Conservation (phyloP, 2,888 invertebrate species). For the Megaustenia siamemsis region DNA sequence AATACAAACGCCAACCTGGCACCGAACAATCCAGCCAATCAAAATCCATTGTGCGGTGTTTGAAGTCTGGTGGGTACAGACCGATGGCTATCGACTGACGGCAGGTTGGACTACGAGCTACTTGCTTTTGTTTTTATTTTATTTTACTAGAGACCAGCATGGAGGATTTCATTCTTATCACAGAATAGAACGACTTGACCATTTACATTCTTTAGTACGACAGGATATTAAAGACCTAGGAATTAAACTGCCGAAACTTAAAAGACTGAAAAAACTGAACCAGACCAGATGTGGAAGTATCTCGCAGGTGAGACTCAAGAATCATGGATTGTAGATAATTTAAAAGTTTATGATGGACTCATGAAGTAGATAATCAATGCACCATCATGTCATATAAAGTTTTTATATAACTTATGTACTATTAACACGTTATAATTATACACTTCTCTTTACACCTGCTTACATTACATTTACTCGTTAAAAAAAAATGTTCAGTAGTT, state of each 20-base stretch:
- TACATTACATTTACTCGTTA: too few species aligned
- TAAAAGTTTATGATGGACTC: too few species aligned
- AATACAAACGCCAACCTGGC: slow-evolving; percentile 28
- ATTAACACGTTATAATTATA: too few species aligned
- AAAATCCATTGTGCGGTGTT: slow-evolving; percentile 63
- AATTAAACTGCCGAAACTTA: slow-evolving; percentile 75
- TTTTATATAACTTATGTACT: too few species aligned
- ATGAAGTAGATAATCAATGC: too few species aligned
- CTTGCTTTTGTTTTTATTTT: not conserved
- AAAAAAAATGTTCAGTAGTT: too few species aligned
- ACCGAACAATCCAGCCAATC: slow-evolving; percentile 61
- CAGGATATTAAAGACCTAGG: slow-evolving; percentile 75
- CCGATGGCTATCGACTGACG: slow-evolving; percentile 12
- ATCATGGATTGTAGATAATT: too few species aligned
- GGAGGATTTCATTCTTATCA: slow-evolving; percentile 63
- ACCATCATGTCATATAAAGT: too few species aligned
- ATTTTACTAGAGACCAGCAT: slow-evolving; percentile 36
- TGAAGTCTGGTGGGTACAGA: slow-evolving; percentile 60
- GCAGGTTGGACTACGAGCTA: not conserved
- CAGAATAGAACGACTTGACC: slow-evolving; percentile 69
- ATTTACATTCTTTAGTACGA: slow-evolving; percentile 69
- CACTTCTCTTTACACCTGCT: too few species aligned
- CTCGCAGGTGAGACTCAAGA: slow-evolving; percentile 11
- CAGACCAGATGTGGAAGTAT: slow-evolving; percentile 27
- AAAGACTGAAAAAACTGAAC: slow-evolving; percentile 69